Conservation (phyloP, 2,888 invertebrate species). For the Drosophila colorata region DNA sequence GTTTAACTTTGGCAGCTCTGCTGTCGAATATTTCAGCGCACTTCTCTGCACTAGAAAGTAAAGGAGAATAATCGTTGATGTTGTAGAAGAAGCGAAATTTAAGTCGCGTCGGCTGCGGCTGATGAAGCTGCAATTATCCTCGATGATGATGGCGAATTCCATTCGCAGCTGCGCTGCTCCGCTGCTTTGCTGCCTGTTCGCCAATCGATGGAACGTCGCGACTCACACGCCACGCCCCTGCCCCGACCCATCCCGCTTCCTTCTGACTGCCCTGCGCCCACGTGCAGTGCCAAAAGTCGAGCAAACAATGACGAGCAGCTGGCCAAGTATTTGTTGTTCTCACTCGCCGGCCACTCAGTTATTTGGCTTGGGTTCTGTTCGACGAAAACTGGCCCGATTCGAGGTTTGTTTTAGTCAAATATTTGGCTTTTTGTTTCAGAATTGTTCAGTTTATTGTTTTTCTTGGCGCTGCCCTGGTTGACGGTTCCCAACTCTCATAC, state of each 20-base stretch:
- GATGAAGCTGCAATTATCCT: slow-evolving; percentile 75
- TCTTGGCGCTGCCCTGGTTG: slow-evolving; percentile 1
- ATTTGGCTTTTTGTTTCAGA: slow-evolving; percentile 62
- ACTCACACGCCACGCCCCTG: background rate
- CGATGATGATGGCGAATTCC: slow-evolving; percentile 74
- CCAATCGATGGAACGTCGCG: slow-evolving; percentile 35
- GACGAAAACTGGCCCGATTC: slow-evolving; percentile 32
- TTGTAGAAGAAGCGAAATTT: slow-evolving; percentile 17
- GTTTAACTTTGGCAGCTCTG: slow-evolving; percentile 16
- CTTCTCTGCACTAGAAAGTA: background rate
- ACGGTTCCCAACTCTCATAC: slow-evolving; percentile 26
- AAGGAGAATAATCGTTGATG: slow-evolving; percentile 6
- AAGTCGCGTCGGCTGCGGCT: slow-evolving; percentile 32
- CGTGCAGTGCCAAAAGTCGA: slow-evolving; percentile 61
- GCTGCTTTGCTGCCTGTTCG: slow-evolving; percentile 13
- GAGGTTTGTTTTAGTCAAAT: slow-evolving; percentile 60
- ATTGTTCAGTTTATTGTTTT: slow-evolving; percentile 54
- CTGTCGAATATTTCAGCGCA: too few relatives aligned
- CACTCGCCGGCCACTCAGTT: slow-evolving; percentile 56
- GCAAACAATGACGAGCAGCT: slow-evolving; percentile 77
- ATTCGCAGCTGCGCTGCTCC: slow-evolving; percentile 62
- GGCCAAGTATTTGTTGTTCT: slow-evolving; percentile 74
- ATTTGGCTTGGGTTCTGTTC: slow-evolving; percentile 13
- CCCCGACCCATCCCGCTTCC: background rate
- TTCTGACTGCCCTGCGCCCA: slow-evolving; percentile 39